A percentile compares a stretch with the other conserved stretches of the same genome.
Conservation (phyloP, 2,113 vertebrate species). For the Sylvia atricapilla region DNA sequence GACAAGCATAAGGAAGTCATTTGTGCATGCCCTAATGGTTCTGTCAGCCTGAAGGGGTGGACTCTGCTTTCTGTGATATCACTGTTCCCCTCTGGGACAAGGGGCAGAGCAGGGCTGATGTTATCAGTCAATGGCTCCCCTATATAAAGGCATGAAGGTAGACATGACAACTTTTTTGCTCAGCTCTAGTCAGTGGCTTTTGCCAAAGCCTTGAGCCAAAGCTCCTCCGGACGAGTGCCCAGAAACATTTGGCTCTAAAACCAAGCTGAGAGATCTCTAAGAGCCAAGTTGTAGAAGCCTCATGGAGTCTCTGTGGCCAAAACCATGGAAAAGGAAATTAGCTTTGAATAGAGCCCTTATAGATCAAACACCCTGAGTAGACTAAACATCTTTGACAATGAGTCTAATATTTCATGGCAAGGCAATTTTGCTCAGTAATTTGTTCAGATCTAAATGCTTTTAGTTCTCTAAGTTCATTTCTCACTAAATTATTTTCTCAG, state of each 20-base stretch:
- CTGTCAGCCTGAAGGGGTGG: not conserved
- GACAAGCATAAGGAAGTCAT: constrained; percentile 24
- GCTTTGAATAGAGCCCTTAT: constrained; percentile 59
- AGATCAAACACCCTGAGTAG: constrained; percentile 67
- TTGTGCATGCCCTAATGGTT: not conserved
- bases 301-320: constrained; percentile 11
- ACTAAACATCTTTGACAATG: constrained; percentile 75
- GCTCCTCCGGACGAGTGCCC: constrained; percentile 31
- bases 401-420: constrained; percentile 72
- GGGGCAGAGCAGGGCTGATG: not conserved
- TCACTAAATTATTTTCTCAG: constrained; percentile 75
- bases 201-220: constrained; percentile 60
- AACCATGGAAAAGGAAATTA: constrained; percentile 64
- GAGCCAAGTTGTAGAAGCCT: constrained; percentile 22
- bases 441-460: constrained; percentile 68
- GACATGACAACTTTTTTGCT: not conserved
- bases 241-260: constrained; percentile 23
- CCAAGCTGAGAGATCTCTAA: not conserved
- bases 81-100: not conserved
- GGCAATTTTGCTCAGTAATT: constrained; percentile 76
- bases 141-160: not conserved
- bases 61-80: not conserved
- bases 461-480: constrained; percentile 71
- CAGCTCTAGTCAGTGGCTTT: constrained; percentile 2
- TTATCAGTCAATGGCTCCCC: not conserved